phyloP scores from a whole-genome alignment of 1,140 invertebrate species.

The Procambarus clarkii region DNA sequence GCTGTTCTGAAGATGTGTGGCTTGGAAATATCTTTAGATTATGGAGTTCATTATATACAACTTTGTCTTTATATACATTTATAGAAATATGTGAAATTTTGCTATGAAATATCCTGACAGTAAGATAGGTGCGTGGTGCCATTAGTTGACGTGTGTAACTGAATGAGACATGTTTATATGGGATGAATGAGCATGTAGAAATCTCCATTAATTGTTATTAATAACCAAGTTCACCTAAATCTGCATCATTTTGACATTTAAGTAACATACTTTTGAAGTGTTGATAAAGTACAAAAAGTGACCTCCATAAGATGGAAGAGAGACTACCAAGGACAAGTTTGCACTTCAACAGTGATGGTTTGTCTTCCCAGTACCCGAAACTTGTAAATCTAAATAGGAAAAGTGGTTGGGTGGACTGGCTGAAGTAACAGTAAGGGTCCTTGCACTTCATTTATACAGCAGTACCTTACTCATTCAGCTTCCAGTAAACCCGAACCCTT shows the following conservation, averaged over 20 bases:
- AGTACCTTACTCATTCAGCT: conserved; percentile 6
- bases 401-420: background rate
- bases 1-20: background rate
- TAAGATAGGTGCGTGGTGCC: background rate
- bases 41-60: background rate
- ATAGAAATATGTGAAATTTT: background rate
- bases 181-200: background rate
- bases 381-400: background rate
- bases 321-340: background rate
- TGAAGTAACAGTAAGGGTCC: background rate
- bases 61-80: background rate
- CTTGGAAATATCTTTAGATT: background rate
- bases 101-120: background rate
- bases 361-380: background rate
- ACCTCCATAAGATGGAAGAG: background rate
- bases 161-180: background rate
- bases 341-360: background rate
- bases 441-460: background rate
- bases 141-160: background rate
- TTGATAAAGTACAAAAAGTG: background rate
- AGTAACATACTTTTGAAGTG: background rate
- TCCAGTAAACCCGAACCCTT: background rate
- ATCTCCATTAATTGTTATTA: background rate
- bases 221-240: background rate
- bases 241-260: conserved; percentile 4